phyloP scores from a whole-genome alignment of 2,888 invertebrate genomes.

The Archaeoteleia sp. region DNA sequence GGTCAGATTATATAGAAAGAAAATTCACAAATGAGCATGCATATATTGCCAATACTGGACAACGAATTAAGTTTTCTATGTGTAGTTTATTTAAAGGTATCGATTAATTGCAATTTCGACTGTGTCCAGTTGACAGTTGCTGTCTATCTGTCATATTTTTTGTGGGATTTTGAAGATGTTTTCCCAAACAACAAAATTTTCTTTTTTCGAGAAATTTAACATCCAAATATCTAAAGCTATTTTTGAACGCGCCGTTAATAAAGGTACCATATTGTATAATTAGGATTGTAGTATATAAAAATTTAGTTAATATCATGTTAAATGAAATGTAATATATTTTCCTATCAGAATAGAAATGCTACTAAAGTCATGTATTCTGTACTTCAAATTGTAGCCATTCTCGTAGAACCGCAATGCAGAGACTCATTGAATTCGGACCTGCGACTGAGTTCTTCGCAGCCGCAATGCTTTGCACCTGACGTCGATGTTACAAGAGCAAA shows the following conservation, averaged over 20 bases:
- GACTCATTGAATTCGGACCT: slow-evolving; percentile 68
- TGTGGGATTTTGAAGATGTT: slow-evolving; percentile 42
- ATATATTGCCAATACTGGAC: too few relatives aligned
- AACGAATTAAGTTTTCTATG: too few relatives aligned
- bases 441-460: slow-evolving; percentile 72
- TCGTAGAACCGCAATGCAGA: slow-evolving; percentile 59
- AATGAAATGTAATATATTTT: not conserved
- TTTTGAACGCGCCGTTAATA: slow-evolving; percentile 69
- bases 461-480: slow-evolving; percentile 72
- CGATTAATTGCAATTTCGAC: too few relatives aligned
- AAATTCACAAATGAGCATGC: too few relatives aligned
- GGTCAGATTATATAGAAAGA: too few relatives aligned
- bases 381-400: too few relatives aligned
- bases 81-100: too few relatives aligned
- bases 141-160: slow-evolving; percentile 8
- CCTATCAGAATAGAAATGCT: too few relatives aligned
- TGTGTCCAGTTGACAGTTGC: slow-evolving; percentile 6
- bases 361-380: too few relatives aligned
- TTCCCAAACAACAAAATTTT: slow-evolving; percentile 46
- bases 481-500: slow-evolving; percentile 74
- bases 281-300: not conserved
- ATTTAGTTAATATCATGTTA: not conserved
- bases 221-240: slow-evolving; percentile 60
- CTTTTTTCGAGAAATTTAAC: slow-evolving; percentile 45
- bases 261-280: slow-evolving; percentile 63